A percentile compares a stretch with the other conserved stretches of the same genome.
These are phyloP conservation scores for Caenorhabditis sp. DNA, from an alignment of 2,888 invertebrate genomes.

Conservation along the genomic window DNA sequence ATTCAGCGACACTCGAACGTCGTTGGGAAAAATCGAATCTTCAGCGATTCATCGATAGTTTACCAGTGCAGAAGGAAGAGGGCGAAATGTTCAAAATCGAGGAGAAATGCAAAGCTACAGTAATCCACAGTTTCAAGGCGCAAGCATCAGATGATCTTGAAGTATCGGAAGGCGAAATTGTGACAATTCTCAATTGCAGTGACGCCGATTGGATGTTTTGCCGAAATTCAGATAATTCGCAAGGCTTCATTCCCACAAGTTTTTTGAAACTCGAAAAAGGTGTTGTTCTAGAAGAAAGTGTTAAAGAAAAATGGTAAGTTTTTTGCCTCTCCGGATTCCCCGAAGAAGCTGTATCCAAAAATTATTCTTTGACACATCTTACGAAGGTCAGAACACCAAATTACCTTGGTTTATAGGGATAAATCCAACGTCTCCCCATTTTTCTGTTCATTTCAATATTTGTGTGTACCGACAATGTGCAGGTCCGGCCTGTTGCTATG, in stretches of 20 bases:
- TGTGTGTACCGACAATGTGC: too few species aligned
- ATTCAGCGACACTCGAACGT: conserved; percentile 22
- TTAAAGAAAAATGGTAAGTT: conserved; percentile 26
- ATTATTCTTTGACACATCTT: too few species aligned
- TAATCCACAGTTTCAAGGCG: conserved; percentile 12
- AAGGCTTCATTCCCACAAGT: conserved; percentile 43
- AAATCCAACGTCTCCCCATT: too few species aligned
- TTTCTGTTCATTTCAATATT: too few species aligned
- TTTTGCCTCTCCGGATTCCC: not conserved
- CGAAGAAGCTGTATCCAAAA: too few species aligned
- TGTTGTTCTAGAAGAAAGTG: not conserved
- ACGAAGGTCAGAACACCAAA: too few species aligned
- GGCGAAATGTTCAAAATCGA: conserved; percentile 37
- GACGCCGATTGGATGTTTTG: conserved; percentile 46
- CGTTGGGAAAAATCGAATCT: conserved; percentile 50
- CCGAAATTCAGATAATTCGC: conserved; percentile 11
- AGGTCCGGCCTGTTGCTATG: too few species aligned
- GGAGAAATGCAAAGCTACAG: conserved; percentile 15
- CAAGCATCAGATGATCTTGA: conserved; percentile 19
- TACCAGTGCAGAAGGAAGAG: conserved; percentile 47
- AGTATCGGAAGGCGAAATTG: conserved; percentile 20
- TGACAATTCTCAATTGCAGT: conserved; percentile 38
- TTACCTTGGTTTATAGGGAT: too few species aligned
- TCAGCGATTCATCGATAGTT: conserved; percentile 48
- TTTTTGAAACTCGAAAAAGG: conserved; percentile 14